Conservation (phyloP, 2,113 vertebrate genomes). For the Sinocyclocheilus maitianheensis region DNA sequence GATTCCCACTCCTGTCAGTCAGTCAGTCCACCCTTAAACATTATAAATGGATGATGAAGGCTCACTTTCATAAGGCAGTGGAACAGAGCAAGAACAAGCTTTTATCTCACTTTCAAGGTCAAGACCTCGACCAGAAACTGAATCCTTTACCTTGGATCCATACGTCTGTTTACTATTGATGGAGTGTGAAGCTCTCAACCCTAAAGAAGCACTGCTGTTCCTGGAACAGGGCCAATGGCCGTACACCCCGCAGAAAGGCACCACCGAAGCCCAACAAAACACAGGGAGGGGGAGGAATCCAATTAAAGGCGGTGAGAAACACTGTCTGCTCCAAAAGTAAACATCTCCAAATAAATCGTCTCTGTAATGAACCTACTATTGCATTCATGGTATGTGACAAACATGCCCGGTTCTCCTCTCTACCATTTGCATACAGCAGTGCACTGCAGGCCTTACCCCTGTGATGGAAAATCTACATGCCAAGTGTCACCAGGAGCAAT, state of each 20-base stretch:
- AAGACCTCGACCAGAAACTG: conserved; percentile 8
- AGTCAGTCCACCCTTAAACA: conserved; percentile 24
- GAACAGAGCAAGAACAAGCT: not conserved
- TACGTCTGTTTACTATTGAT: conserved; percentile 16
- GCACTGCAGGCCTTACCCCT: not conserved
- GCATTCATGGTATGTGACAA: conserved; percentile 30
- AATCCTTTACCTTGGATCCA: conserved; percentile 4
- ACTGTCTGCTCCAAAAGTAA: conserved; percentile 1
- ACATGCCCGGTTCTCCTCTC: not conserved
- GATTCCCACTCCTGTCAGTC: conserved; percentile 21
- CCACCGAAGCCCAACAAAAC: not conserved
- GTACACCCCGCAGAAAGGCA: not conserved
- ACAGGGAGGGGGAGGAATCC: conserved; percentile 2
- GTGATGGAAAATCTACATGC: conserved; percentile 20
- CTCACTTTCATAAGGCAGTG: conserved; percentile 16
- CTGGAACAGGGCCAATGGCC: conserved; percentile 28
- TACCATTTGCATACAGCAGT: conserved; percentile 48
- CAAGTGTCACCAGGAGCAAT: conserved; percentile 31
- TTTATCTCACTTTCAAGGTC: conserved; percentile 7
- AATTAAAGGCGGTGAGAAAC: conserved; percentile 17
- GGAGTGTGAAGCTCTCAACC: conserved; percentile 16
- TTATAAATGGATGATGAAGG: conserved; percentile 26
- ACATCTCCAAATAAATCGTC: not conserved
- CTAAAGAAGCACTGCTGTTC: conserved; percentile 15
- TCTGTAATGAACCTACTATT: conserved; percentile 25